Base-by-base conservation (phyloP, 23 tunicate genomes). In the Ascidia mentula region DNA sequence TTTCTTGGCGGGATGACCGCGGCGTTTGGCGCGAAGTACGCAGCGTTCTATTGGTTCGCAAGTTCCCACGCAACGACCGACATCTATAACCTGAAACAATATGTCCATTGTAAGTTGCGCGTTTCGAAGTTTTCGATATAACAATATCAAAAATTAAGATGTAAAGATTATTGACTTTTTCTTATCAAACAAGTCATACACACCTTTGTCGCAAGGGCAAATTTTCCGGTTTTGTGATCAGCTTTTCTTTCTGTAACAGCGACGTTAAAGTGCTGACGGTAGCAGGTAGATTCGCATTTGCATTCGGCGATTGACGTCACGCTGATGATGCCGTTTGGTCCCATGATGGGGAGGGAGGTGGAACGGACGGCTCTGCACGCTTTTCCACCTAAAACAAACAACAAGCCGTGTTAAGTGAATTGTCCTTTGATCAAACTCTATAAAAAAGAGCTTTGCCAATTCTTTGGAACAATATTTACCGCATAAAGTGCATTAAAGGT, bases 61-160 rank as follows among this genome's bases (percentile, higher is more conserved):
- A 22, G 89, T 73, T n/a, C 96, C 96, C 5, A 81, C 86, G 74
- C 96, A 90, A 38, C 80, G 60, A 13, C 96, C 96, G 0, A 90
- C 89, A 40, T 90, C 96, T 5, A 90, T 53, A 31, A 90, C 79
- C 96, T 90, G 78, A 31, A 77, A 80, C n/a, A n/a, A n/a, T n/a
- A n/a, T n/a, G n/a, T n/a, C n/a, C n/a, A n/a, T n/a, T n/a, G n/a
- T n/a, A n/a, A n/a, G n/a, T n/a, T n/a, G n/a, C n/a, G n/a, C n/a
- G n/a, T n/a, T n/a, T n/a, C n/a, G n/a, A n/a, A n/a, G n/a, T n/a
- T n/a, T n/a, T n/a, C n/a, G n/a, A n/a, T n/a, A n/a, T n/a, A n/a
- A n/a, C n/a, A n/a, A n/a, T n/a, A n/a, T n/a, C n/a, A n/a, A n/a
- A n/a, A n/a, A n/a, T n/a, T n/a, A n/a, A n/a, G n/a, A n/a, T n/a